Evolutionary conservation across 2,888 invertebrate genomes (phyloP).

Genomic region (Acleris laterana): DNA sequence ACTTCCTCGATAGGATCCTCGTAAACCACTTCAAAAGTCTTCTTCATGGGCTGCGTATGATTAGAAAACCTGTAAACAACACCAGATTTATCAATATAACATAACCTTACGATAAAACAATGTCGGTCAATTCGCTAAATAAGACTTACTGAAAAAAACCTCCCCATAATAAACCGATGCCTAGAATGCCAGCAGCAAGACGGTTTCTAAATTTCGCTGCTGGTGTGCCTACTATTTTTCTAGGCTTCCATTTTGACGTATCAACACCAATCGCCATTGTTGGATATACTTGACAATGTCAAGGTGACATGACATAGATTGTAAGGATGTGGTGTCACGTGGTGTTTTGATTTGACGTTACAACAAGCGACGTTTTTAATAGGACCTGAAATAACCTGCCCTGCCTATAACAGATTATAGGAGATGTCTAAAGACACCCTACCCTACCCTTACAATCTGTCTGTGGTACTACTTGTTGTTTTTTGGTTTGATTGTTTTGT

Average conservation of each 20-base stretch:
- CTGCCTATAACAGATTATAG: no score
- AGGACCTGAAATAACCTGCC: conserved; percentile 3
- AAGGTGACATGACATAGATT: conserved; percentile 5
- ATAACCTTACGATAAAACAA: conserved; percentile 48
- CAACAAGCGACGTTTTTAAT: neutral
- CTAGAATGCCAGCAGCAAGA: conserved; percentile 75
- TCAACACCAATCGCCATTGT: conserved; percentile 83
- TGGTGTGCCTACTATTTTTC: conserved; percentile 87
- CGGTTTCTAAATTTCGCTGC: conserved; percentile 83
- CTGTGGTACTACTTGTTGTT: no score
- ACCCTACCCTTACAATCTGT: no score
- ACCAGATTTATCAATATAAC: conserved; percentile 32
- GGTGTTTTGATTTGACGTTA: neutral
- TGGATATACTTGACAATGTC: conserved; percentile 27
- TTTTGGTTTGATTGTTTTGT: neutral
- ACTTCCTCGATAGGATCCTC: conserved; percentile 74
- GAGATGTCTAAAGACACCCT: no score
- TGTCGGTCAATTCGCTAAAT: neutral
- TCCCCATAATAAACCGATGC: conserved; percentile 69
- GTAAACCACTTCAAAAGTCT: conserved; percentile 58
- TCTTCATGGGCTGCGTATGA: conserved; percentile 57
- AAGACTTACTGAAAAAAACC: conserved; percentile 78
- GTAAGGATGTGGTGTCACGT: neutral
- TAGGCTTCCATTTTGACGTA: conserved; percentile 86
- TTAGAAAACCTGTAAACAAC: conserved; percentile 53